Conservation (phyloP, 2,113 vertebrate genomes). For the Erythrocercus mccallii region DNA sequence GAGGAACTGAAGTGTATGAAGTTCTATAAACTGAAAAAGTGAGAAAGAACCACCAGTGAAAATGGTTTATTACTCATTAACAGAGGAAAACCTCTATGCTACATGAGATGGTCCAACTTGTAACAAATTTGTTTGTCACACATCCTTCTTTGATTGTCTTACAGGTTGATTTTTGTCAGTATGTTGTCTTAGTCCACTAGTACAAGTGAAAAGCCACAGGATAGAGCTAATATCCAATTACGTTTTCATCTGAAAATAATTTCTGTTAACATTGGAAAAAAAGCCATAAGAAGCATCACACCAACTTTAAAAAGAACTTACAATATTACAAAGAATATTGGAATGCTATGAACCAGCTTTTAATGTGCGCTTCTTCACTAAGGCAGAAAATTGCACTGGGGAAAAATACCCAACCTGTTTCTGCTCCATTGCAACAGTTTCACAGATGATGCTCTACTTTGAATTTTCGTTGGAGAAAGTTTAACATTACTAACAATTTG, state of each 20-base stretch:
- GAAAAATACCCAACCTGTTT: slow-evolving; percentile 22
- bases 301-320: slow-evolving; percentile 45
- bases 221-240: background rate
- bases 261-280: slow-evolving; percentile 7
- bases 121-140: background rate
- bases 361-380: slow-evolving; percentile 40
- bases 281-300: background rate
- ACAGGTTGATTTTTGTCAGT: background rate
- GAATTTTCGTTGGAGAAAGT: slow-evolving; percentile 13
- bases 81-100: background rate
- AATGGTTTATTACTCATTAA: background rate
- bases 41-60: background rate
- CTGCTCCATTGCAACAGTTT: slow-evolving; percentile 37
- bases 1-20: background rate
- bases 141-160: background rate
- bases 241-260: slow-evolving; percentile 30
- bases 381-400: slow-evolving; percentile 59
- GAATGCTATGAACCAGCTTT: slow-evolving; percentile 21
- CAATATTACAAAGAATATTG: slow-evolving; percentile 1
- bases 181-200: background rate
- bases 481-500: background rate
- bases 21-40: background rate
- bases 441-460: slow-evolving; percentile 28
- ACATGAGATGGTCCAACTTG: background rate
- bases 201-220: background rate